Conservation (phyloP, 1,140 invertebrate species). For the Hylyphantes graminicola region DNA sequence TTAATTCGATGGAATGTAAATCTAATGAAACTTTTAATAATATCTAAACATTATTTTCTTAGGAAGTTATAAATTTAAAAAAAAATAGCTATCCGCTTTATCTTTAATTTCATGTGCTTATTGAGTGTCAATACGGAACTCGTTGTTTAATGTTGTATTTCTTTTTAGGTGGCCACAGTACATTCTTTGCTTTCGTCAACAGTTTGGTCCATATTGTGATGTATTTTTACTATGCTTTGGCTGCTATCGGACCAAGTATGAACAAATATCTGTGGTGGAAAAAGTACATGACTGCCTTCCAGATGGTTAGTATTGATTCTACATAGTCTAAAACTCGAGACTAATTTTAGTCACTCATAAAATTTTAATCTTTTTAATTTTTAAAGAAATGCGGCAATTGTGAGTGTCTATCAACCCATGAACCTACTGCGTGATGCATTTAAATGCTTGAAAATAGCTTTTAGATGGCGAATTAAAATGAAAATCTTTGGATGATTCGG, state of each 20-base stretch:
- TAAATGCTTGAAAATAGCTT: too few species aligned
- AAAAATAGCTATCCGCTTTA: too few species aligned
- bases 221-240: constrained; percentile 73
- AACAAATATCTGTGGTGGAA: constrained; percentile 73
- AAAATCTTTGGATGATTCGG: neutral
- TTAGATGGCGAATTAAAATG: too few species aligned
- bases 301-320: constrained; percentile 67
- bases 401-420: too few species aligned
- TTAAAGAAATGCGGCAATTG: too few species aligned
- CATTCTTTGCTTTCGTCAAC: constrained; percentile 81
- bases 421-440: too few species aligned
- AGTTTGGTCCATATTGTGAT: constrained; percentile 82
- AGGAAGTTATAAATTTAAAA: too few species aligned
- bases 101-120: too few species aligned
- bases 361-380: neutral
- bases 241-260: constrained; percentile 71
- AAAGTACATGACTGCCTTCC: constrained; percentile 72
- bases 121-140: too few species aligned
- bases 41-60: too few species aligned
- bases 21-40: too few species aligned
- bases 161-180: constrained; percentile 83
- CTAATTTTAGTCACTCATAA: neutral
- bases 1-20: too few species aligned
- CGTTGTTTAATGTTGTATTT: constrained; percentile 16
- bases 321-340: neutral